These are phyloP conservation scores for Gavialis gangeticus DNA, from an alignment of 2,113 vertebrate species.

Conservation along the genomic window DNA sequence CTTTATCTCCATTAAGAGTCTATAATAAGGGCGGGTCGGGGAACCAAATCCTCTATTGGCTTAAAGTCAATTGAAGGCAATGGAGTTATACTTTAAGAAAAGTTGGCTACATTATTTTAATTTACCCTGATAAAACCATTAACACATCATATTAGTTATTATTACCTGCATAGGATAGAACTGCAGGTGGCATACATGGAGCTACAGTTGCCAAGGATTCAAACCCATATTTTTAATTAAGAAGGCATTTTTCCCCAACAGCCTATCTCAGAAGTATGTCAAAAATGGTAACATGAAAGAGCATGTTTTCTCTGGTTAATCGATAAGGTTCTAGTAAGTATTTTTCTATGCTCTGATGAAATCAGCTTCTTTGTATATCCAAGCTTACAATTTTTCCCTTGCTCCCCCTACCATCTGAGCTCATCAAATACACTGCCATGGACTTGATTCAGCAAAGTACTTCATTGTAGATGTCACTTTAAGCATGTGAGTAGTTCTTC, in stretches of 20 bases:
- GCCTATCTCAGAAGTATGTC: not conserved
- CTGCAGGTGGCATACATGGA: not conserved
- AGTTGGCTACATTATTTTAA: not conserved
- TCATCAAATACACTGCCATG: accelerated
- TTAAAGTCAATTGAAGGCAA: not conserved
- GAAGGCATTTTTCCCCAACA: not conserved
- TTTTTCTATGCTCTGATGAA: accelerated
- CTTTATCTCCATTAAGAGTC: not conserved
- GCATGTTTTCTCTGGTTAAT: not conserved
- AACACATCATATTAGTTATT: not conserved
- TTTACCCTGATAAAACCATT: not conserved
- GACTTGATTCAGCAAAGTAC: not conserved
- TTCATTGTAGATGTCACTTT: accelerated
- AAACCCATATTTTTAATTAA: not conserved
- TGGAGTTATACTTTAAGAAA: not conserved
- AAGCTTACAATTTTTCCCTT: not conserved
- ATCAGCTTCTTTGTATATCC: not conserved
- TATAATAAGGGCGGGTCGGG: not conserved
- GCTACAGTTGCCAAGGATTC: not conserved
- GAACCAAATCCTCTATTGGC: not conserved
- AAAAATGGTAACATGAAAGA: not conserved
- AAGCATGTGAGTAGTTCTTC: not conserved
- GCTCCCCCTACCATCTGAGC: not conserved
- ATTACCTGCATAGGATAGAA: not conserved
- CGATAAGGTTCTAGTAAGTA: not conserved